Evolutionary conservation across 2,888 invertebrate species (phyloP).

Genomic region (Helobdella robusta): DNA sequence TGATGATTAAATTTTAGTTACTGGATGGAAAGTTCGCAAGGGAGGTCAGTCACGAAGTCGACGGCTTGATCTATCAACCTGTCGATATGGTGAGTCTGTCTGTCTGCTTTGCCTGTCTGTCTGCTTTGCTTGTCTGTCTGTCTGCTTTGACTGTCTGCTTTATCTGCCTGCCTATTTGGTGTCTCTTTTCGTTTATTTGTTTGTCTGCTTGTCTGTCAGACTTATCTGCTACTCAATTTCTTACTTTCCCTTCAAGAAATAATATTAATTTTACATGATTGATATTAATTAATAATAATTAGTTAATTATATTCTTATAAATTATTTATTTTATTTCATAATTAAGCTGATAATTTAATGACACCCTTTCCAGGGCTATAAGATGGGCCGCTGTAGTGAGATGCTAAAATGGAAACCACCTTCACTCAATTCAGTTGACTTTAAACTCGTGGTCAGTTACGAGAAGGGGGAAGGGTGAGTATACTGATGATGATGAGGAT

Average conservation of each 20-base stretch:
- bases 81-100: constrained; percentile 58
- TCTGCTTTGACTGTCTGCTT: neutral
- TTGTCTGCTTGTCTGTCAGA: too few relatives aligned
- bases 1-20: too few relatives aligned
- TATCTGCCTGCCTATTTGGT: neutral
- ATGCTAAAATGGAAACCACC: constrained; percentile 97
- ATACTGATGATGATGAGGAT: too few relatives aligned
- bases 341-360: neutral
- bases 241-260: too few relatives aligned
- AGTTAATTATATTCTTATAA: too few relatives aligned
- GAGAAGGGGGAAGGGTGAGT: constrained; percentile 47
- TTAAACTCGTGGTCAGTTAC: constrained; percentile 72
- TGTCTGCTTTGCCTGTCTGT: neutral
- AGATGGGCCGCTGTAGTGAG: constrained; percentile 67
- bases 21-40: constrained; percentile 72
- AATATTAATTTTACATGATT: too few relatives aligned
- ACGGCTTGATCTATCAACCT: constrained; percentile 95
- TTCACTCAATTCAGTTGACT: constrained; percentile 88
- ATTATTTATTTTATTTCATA: too few relatives aligned
- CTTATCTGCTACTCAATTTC: too few relatives aligned
- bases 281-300: too few relatives aligned
- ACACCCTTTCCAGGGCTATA: constrained; percentile 60
- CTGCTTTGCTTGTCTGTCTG: neutral
- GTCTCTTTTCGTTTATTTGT: neutral
- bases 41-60: constrained; percentile 81